Conservation (phyloP, 1,140 invertebrate species). For the Microplitis mediator region DNA sequence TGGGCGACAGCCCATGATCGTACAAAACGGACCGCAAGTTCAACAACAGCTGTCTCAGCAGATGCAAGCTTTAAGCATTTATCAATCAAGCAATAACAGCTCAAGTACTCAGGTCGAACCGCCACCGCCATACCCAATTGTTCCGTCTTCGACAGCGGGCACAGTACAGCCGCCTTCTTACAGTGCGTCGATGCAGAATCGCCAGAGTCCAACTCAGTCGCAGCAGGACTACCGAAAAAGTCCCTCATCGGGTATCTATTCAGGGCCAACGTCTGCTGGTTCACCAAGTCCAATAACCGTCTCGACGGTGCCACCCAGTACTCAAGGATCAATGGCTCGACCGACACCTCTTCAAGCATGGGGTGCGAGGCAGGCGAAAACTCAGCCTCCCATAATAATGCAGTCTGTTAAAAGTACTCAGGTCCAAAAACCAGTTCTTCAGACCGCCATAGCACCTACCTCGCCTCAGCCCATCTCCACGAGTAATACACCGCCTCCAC, state of each 20-base stretch:
- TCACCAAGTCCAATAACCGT: constrained; percentile 83
- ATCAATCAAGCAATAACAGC: constrained; percentile 65
- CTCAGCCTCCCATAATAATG: constrained; percentile 93
- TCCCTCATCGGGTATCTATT: constrained; percentile 80
- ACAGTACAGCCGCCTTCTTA: constrained; percentile 83
- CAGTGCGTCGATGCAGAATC: constrained; percentile 81
- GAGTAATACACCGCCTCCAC: constrained; percentile 65
- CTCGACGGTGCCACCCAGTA: constrained; percentile 65
- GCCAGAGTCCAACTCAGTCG: constrained; percentile 83
- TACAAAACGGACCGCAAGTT: constrained; percentile 80
- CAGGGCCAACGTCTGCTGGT: constrained; percentile 77
- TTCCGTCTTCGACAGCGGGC: constrained; percentile 63
- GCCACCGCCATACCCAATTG: constrained; percentile 79
- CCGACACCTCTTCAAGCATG: constrained; percentile 78
- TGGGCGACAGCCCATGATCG: constrained; percentile 75
- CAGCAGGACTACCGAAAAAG: constrained; percentile 78
- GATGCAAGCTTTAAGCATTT: constrained; percentile 83
- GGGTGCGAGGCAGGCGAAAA: constrained; percentile 81
- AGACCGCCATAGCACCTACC: constrained; percentile 90
- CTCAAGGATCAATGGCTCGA: constrained; percentile 68
- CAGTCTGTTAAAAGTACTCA: constrained; percentile 94
- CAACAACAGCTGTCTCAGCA: constrained; percentile 86
- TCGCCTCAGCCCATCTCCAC: constrained; percentile 69
- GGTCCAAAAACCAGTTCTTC: constrained; percentile 90
- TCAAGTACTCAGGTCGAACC: constrained; percentile 66